Evolutionary conservation across 2,113 vertebrate species (phyloP), one percentile per base, ranked within the genome.

Genomic region (Cinclus cinclus): DNA sequence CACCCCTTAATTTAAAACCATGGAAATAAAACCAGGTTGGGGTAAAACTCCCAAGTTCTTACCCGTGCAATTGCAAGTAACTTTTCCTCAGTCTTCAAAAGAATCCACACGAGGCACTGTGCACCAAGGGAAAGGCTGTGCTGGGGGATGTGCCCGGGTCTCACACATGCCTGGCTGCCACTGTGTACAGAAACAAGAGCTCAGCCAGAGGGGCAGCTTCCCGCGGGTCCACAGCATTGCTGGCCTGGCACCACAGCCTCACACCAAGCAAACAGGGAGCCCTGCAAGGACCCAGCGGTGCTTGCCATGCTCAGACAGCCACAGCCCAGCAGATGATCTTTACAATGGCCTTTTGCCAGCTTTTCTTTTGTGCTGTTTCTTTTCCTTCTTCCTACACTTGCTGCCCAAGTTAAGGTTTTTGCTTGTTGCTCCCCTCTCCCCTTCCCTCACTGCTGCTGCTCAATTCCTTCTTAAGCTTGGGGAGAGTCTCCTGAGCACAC

Each of bases 81-180:
- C 62, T 90, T 96, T 58, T 95, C 93, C 74, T 97, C 96, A 25
- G 62, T 86, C 90, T 95, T 94, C 90, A 86, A 73, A 84, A 89
- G 22, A 64, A 89, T 92, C 95, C 93, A 46, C 82, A 20, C 0
- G 23, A 93, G 83, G 84, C 44, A 70, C 37, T 88, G 79, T 27
- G n/a, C 60, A 15, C 52, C 80, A 49, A 44, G 49, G n/a, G 62
- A 74, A 81, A 71, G 52, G 76, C 24, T 64, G 70, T 87, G 64
- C 80, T 87, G 89, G 15, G 47, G 35, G 23, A 0, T 42, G 62
- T 95, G 82, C 24, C 47, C 15, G 33, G 64, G 41, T 88, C 71
- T 58, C 92, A 68, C 60, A 41, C 67, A 68, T 0, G 33, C 87
- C 90, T 86, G 49, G 6, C 80, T 82, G 86, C 49, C 44, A 1